Base-by-base conservation (phyloP, 2,113 vertebrate genomes). In the Pachypanchax playfairii region DNA sequence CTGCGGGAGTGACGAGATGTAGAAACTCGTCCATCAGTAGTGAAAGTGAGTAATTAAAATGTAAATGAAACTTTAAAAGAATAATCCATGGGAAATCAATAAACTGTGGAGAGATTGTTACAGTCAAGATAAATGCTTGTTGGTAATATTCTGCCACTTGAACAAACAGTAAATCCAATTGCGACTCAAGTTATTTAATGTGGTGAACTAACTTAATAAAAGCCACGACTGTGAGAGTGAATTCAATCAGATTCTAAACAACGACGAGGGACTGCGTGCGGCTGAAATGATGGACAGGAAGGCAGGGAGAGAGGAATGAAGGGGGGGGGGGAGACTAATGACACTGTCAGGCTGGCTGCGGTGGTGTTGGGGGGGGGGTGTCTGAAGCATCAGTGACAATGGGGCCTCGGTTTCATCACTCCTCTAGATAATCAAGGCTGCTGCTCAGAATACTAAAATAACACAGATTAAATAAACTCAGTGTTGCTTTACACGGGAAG, bases 361-460 rank as follows among this genome's bases (percentile, higher is more conserved):
- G 60, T 56, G 79, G 50, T 65, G 73, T 71, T 49, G 22, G 71
- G 20, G 55, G 65, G 58, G 67, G 60, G 36, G 24, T 69, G 72
- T 20, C 73, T 64, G 75, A 76, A 74, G 77, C 52, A 63, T 84
- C 79, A 80, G 63, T 84, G 67, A 75, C 68, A 79, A 65, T 38
- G 61, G 61, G 44, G 74, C 76, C 80, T 82, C 80, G 52, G 66
- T 84, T 75, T 79, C 75, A 85, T 86, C 88, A 87, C 58, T 47
- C 58, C 80, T 29, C 52, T 52, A 88, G 78, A 88, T 85, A 86
- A 90, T 82, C 72, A 85, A 85, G 77, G 77, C 59, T 52, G 78
- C 65, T 71, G 46, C 57, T 49, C 71, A 76, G 86, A 88, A 90
- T 90, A 87, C 80, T 84, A 86, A 88, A 84, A 55, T 64, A 54